Percentiles rank a stretch among this genome's conserved stretches.
These are phyloP conservation scores for Empidonax traillii DNA, from an alignment of 2,113 vertebrate species.

Conservation along the genomic window DNA sequence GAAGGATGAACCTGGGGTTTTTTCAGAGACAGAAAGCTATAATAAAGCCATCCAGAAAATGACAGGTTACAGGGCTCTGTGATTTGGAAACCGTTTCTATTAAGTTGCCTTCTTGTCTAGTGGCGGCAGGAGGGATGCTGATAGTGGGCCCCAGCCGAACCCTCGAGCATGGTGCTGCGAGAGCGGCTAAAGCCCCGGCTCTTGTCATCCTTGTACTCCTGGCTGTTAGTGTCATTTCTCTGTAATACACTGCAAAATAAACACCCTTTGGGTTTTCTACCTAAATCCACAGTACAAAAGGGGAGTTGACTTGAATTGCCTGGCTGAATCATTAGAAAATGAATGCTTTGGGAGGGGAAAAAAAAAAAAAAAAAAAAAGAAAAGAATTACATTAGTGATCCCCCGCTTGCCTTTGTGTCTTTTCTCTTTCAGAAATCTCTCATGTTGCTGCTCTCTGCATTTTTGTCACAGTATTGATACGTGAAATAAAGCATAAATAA, in stretches of 20 bases:
- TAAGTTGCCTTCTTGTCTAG: constrained; percentile 70
- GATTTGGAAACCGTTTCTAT: constrained; percentile 71
- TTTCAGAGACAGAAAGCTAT: constrained; percentile 25
- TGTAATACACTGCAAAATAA: constrained; percentile 38
- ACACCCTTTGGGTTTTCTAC: constrained; percentile 53
- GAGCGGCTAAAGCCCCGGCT: constrained; percentile 61
- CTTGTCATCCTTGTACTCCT: constrained; percentile 43
- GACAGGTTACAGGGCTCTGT: constrained; percentile 76
- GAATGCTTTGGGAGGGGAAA: background rate
- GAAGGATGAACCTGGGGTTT: constrained; percentile 13
- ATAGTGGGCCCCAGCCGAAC: constrained; percentile 41
- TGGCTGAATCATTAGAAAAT: constrained; percentile 52
- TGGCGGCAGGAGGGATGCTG: constrained; percentile 28
- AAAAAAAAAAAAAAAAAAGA: background rate
- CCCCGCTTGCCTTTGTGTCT: constrained; percentile 37
- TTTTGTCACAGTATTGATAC: constrained; percentile 47
- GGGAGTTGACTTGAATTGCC: constrained; percentile 46
- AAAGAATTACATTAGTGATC: constrained; percentile 10
- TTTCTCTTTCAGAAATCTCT: constrained; percentile 48
- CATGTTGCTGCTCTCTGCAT: constrained; percentile 38
- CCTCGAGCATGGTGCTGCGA: constrained; percentile 54
- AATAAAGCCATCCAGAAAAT: constrained; percentile 78
- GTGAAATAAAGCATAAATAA: constrained; percentile 54
- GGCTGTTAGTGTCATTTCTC: constrained; percentile 48
- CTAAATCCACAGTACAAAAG: constrained; percentile 36